Conservation (phyloP, 2,797 vertebrate genomes). For the Sternarchorhynchus goeldii region DNA sequence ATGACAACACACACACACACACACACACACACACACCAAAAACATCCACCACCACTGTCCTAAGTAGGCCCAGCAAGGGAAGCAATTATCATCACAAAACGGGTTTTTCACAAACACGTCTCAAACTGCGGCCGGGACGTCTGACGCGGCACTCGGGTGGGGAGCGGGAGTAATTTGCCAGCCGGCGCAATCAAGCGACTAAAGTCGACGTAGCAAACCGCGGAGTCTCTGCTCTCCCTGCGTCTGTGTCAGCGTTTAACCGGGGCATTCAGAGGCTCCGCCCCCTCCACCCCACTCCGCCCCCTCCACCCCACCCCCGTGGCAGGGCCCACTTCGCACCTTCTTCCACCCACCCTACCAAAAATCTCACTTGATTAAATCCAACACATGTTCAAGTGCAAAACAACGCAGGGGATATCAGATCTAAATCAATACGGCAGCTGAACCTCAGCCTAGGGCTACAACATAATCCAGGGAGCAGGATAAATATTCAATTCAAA, state of each 20-base stretch:
- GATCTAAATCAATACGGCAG: constrained; percentile 57
- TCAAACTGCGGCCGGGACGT: constrained; percentile 53
- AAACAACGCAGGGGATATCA: constrained; percentile 52
- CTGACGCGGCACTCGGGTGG: constrained; percentile 32
- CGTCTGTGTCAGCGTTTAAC: constrained; percentile 30
- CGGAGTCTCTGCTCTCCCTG: constrained; percentile 9
- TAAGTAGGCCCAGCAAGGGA: constrained; percentile 26
- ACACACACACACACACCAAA: neutral
- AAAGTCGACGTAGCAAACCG: constrained; percentile 34
- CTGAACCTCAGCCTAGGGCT: constrained; percentile 47
- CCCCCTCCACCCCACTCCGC: no score
- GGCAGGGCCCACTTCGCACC: constrained; percentile 49
- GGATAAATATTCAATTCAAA: constrained; percentile 31
- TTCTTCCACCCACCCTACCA: constrained; percentile 50
- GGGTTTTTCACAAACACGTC: constrained; percentile 38
- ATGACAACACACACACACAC: neutral
- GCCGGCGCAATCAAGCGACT: constrained; percentile 41
- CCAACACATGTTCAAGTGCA: constrained; percentile 53
- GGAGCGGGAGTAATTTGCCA: constrained; percentile 43
- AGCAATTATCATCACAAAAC: constrained; percentile 41
- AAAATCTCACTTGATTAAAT: constrained; percentile 60
- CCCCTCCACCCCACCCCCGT: constrained; percentile 19
- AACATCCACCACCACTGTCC: constrained; percentile 5
- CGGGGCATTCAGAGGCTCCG: neutral
- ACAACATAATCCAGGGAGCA: constrained; percentile 34